Base-by-base conservation (phyloP, 1,140 invertebrate species). In the Caerostris extrusa region DNA sequence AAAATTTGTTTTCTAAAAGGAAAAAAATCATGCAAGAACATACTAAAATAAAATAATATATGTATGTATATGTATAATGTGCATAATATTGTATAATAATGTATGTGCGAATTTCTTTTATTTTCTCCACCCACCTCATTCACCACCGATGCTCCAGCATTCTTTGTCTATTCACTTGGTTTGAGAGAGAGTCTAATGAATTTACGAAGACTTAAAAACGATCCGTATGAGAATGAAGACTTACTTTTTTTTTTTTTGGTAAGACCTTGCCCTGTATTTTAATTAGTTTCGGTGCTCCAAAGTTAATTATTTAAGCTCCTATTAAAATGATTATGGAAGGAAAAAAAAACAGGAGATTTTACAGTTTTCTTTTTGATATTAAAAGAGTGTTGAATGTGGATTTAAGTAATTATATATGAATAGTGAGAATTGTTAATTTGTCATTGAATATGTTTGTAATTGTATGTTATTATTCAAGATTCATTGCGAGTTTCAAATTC, bases 291-390 rank as follows among this genome's bases (percentile, higher is more conserved):
- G 69, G 69, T 71, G 34, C 69, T 71, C 34, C 69, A 71, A 34
- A 71, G 19, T 71, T 71, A 71, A 71, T 71, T 71, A 71, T 71
- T 71, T 71, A 71, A 71, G 69, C 69, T 71, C 69, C n/a, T 34
- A 71, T 71, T 71, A 71, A 71, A 71, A 71, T 71, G 69, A 19
- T 71, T 71, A 71, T 50, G 8, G 34, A 34, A 34, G 34, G 34
- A 34, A 50, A 50, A 71, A 71, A 19, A 19, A 19, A 50, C 19
- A 71, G 34, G 12, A 7, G 7, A 8, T 8, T 7, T 71, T 34
- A 3, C 0, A 7, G 34, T 34, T 34, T 34, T 71, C 19, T 71
- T 71, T 19, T 71, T 19, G 69, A 10, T 19, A 10, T 71, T 34
- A 34, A n/a, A 34, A 19, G 10, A 71, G 19, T 71, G 19, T 71